A percentile compares a stretch with the other conserved stretches of the same genome.
These are phyloP conservation scores for Sula dactylatra DNA, from an alignment of 2,113 vertebrate species.

Conservation along the genomic window DNA sequence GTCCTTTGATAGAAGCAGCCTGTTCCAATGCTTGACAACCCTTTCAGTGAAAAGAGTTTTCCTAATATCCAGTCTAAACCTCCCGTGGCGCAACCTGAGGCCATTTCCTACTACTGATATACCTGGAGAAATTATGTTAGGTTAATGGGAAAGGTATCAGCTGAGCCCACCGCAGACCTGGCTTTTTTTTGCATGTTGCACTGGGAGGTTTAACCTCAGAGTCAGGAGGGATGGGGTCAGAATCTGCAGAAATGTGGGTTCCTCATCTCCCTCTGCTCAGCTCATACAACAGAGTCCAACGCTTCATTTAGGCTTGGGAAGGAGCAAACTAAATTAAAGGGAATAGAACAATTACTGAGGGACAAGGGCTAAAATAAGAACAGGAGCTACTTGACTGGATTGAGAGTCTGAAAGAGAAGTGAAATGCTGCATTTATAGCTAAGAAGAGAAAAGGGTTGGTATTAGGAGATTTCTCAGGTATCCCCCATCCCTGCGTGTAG, in stretches of 20 bases:
- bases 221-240: not conserved
- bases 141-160: not conserved
- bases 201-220: not conserved
- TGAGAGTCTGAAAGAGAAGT: not conserved
- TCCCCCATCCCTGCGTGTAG: not conserved
- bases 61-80: too few relatives aligned
- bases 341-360: not conserved
- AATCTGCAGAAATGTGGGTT: not conserved
- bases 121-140: not conserved
- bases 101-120: not conserved
- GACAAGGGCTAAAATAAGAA: not conserved
- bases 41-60: not conserved
- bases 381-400: not conserved
- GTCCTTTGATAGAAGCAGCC: rapidly evolving
- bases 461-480: not conserved
- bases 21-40: not conserved
- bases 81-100: too few relatives aligned
- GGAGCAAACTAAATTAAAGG: not conserved
- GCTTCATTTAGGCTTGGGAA: not conserved
- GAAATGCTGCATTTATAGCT: not conserved
- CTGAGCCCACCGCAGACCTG: not conserved
- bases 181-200: not conserved
- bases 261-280: not conserved
- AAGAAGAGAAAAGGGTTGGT: not conserved
- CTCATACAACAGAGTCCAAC: rapidly evolving